A percentile compares a stretch with the other conserved stretches of the same genome.
These are phyloP conservation scores for Gyps fulvus DNA, from an alignment of 2,113 vertebrate species.

Conservation along the genomic window DNA sequence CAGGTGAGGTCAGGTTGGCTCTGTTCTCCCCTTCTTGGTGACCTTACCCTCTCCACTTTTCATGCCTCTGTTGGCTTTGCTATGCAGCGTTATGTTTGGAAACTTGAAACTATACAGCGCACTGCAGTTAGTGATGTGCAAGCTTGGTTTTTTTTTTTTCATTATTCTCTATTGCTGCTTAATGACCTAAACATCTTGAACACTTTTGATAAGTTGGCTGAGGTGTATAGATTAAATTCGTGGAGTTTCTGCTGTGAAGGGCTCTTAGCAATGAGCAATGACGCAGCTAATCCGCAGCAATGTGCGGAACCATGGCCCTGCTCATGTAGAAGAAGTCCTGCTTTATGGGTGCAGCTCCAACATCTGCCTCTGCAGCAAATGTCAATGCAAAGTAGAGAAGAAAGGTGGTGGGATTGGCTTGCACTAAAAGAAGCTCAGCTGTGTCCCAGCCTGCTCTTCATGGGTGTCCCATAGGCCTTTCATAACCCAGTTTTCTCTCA, in stretches of 20 bases:
- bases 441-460: background rate
- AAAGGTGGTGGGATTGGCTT: background rate
- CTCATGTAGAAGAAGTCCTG: background rate
- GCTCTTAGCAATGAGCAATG: background rate
- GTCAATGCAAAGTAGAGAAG: background rate
- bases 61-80: background rate
- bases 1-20: background rate
- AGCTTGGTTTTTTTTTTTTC: background rate
- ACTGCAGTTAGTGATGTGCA: background rate
- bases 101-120: background rate
- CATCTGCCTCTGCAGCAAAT: background rate
- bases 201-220: conserved; percentile 18
- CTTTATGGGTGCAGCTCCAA: background rate
- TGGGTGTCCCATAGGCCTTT: background rate
- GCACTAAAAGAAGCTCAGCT: background rate
- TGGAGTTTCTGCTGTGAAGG: conserved; percentile 16
- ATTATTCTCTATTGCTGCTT: conserved; percentile 8
- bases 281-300: background rate
- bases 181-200: conserved; percentile 32
- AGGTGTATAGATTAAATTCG: conserved; percentile 9
- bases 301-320: background rate
- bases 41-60: background rate
- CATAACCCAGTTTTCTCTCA: background rate
- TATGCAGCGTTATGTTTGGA: background rate
- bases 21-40: background rate